Percentiles rank a stretch among this genome's conserved stretches.
Evolutionary conservation across 2,888 invertebrate species (phyloP).

Genomic region (Aphidius colemani): DNA sequence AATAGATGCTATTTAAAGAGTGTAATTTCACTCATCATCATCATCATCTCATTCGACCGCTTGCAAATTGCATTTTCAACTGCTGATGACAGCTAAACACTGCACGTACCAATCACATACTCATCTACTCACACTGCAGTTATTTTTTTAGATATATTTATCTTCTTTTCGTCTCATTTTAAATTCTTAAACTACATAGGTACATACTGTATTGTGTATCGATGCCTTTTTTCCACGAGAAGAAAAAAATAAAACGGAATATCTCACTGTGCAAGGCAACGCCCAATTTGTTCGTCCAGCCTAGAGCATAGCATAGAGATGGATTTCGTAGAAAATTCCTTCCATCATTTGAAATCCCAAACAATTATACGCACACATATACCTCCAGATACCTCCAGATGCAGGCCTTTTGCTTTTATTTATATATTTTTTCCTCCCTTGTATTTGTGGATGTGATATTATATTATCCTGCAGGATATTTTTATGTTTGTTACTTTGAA

Average conservation of each 20-base stretch:
- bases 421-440: not conserved
- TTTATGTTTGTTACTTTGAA: not conserved
- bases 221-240: too few species aligned
- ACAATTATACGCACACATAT: not conserved
- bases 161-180: constrained; percentile 3
- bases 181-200: constrained; percentile 11
- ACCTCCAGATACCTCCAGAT: not conserved
- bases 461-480: too few species aligned
- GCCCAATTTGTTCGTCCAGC: too few species aligned
- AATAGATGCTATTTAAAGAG: constrained; percentile 25
- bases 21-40: too few species aligned
- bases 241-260: too few species aligned
- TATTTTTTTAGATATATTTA: not conserved
- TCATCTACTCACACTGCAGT: constrained; percentile 3
- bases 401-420: not conserved
- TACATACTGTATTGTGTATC: too few species aligned
- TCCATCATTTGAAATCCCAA: constrained; percentile 8
- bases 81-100: too few species aligned
- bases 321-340: constrained; percentile 22
- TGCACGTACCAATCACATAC: not conserved
- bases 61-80: too few species aligned
- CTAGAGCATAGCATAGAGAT: not conserved
- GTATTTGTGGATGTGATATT: too few species aligned
- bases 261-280: too few species aligned
- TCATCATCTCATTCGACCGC: too few species aligned